A percentile compares a stretch with the other conserved stretches of the same genome.
phyloP scores from a whole-genome alignment of 92 coral and sea anemone species.

The Umimayanthus kanabou region DNA sequence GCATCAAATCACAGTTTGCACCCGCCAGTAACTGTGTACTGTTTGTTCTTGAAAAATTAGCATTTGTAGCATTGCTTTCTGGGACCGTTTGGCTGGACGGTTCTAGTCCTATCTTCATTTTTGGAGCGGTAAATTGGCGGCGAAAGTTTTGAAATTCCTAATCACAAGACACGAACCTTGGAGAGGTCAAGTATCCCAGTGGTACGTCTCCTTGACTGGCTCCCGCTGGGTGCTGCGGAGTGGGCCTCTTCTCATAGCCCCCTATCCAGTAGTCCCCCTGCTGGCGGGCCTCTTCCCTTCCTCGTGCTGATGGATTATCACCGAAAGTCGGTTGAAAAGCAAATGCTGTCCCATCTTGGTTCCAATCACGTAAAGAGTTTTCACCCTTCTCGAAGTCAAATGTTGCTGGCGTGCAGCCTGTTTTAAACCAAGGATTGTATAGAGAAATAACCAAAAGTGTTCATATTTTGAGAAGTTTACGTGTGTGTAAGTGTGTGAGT shows the following conservation, averaged over 20 bases:
- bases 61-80: no score
- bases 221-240: background rate
- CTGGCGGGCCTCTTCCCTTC: background rate
- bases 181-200: constrained; percentile 10
- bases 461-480: no score
- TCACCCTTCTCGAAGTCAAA: constrained; percentile 26
- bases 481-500: no score
- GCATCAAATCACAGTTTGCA: no score
- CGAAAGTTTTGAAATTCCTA: background rate
- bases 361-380: background rate
- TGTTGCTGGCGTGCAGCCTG: constrained; percentile 1
- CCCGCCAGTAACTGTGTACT: no score
- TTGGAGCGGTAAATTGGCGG: background rate
- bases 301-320: background rate
- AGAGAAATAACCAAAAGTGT: background rate
- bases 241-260: background rate
- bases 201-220: constrained; percentile 15
- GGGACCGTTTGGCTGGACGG: no score
- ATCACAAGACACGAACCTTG: background rate
- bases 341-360: constrained; percentile 10
- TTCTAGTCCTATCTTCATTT: no score
- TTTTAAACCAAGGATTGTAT: background rate
- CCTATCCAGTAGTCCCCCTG: constrained; percentile 23
- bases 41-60: no score
- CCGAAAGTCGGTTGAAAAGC: constrained; percentile 17